Evolutionary conservation across 2,797 vertebrate genomes (phyloP).

Genomic region (Pipistrellus pygmaeus): DNA sequence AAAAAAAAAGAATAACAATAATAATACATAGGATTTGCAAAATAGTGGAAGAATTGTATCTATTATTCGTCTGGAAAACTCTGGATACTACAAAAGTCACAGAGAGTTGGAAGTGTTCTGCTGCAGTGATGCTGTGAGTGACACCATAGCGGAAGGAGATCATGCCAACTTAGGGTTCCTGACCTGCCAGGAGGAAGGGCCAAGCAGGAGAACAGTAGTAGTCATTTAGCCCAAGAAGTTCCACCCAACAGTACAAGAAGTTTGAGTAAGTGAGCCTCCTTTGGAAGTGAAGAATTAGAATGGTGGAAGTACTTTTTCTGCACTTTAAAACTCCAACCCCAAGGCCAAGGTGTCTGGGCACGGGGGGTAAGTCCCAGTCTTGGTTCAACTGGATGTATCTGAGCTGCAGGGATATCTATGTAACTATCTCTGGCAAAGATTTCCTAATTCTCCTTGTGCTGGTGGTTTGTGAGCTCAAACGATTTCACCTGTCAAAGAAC

Average conservation of each 20-base stretch:
- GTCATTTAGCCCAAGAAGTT: not conserved
- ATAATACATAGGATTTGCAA: conserved; percentile 55
- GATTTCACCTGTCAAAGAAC: not conserved
- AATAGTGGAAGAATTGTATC: conserved; percentile 83
- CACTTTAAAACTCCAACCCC: not conserved
- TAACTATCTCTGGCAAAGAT: not conserved
- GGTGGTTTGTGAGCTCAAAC: not conserved
- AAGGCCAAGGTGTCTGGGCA: not conserved
- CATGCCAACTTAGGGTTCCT: not conserved
- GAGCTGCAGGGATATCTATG: not conserved
- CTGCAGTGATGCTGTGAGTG: conserved; percentile 70
- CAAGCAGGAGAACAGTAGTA: accelerated
- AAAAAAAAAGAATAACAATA: conserved; percentile 76
- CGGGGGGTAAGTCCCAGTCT: not conserved
- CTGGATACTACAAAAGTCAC: conserved; percentile 78
- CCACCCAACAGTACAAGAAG: not conserved
- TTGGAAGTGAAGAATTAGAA: not conserved
- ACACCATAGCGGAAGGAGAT: conserved; percentile 57
- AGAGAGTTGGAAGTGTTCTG: conserved; percentile 67
- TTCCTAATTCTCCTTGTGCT: not conserved
- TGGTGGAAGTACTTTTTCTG: not conserved
- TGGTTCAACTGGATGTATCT: not conserved
- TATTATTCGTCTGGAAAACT: conserved; percentile 85
- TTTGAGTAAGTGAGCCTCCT: not conserved
- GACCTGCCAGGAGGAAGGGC: not conserved